Percentiles rank a stretch among this genome's conserved stretches.
Evolutionary conservation across 2,113 vertebrate genomes (phyloP).

Genomic region (Dendrocopos noguchii): DNA sequence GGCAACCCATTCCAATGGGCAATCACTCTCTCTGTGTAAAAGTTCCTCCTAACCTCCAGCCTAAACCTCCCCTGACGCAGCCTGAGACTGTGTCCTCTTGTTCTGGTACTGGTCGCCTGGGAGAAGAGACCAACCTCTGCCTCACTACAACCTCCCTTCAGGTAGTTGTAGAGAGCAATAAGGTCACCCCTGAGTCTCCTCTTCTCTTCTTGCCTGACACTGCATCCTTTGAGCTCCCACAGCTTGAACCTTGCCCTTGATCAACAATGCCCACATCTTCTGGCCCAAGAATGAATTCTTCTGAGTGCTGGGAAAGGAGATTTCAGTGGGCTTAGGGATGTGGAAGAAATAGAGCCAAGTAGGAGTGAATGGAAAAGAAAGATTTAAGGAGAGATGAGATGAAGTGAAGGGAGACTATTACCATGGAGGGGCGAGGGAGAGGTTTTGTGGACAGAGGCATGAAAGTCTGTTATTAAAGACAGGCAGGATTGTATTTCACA

Average conservation of each 20-base stretch:
- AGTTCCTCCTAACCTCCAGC: no score
- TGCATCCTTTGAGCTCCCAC: background rate
- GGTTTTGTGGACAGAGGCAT: background rate
- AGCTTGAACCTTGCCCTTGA: background rate
- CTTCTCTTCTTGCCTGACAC: accelerated
- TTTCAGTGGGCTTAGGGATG: background rate
- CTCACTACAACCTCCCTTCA: no score
- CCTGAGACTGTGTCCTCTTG: no score
- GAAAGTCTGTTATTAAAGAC: background rate
- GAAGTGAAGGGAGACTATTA: background rate
- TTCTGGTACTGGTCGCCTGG: no score
- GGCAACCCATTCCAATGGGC: no score
- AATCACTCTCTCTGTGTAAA: no score
- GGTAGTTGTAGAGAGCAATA: no score
- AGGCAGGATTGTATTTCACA: background rate
- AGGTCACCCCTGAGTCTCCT: no score
- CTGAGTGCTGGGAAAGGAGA: background rate
- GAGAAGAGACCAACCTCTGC: no score
- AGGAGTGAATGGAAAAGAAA: background rate
- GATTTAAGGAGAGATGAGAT: background rate
- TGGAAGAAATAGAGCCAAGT: background rate
- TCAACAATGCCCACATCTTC: background rate
- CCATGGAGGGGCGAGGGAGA: background rate
- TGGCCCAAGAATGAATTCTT: background rate
- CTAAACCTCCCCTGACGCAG: no score